phyloP scores from a whole-genome alignment of 2,797 vertebrate species.

The Malacoraja senta region DNA sequence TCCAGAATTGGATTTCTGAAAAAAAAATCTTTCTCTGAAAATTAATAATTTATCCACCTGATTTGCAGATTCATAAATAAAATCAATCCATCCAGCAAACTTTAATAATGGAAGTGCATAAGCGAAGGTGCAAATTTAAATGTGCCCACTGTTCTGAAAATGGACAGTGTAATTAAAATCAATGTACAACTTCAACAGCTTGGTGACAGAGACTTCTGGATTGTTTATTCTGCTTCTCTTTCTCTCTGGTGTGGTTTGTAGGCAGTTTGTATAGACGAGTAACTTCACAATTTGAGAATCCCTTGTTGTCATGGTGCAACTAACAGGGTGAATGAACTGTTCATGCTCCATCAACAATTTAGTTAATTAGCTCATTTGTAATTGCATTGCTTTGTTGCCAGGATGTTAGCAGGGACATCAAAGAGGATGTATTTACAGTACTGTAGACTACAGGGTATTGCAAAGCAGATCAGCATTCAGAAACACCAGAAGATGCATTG shows the following conservation, averaged over 20 bases:
- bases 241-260: slow-evolving; percentile 57
- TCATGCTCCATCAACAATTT: slow-evolving; percentile 99
- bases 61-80: slow-evolving; percentile 15
- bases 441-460: slow-evolving; percentile 76
- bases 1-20: neutral
- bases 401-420: slow-evolving; percentile 94
- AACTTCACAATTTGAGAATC: slow-evolving; percentile 75
- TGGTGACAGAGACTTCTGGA: slow-evolving; percentile 24
- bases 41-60: neutral
- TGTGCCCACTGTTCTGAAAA: slow-evolving; percentile 19
- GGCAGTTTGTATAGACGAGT: slow-evolving; percentile 76
- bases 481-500: slow-evolving; percentile 49
- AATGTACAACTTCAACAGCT: slow-evolving; percentile 24
- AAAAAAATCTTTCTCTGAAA: neutral
- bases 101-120: neutral
- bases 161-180: slow-evolving; percentile 20
- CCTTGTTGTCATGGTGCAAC: slow-evolving; percentile 96
- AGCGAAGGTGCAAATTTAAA: slow-evolving; percentile 28
- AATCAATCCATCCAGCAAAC: slow-evolving; percentile 1
- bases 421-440: slow-evolving; percentile 92
- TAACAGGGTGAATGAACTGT: slow-evolving; percentile 95
- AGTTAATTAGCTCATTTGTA: slow-evolving; percentile 99
- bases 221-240: slow-evolving; percentile 23
- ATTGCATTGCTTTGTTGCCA: slow-evolving; percentile 96
- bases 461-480: slow-evolving; percentile 71